These are phyloP conservation scores for Drosophila mojavensis DNA, from an alignment of 1,140 invertebrate genomes.

Conservation along the genomic window DNA sequence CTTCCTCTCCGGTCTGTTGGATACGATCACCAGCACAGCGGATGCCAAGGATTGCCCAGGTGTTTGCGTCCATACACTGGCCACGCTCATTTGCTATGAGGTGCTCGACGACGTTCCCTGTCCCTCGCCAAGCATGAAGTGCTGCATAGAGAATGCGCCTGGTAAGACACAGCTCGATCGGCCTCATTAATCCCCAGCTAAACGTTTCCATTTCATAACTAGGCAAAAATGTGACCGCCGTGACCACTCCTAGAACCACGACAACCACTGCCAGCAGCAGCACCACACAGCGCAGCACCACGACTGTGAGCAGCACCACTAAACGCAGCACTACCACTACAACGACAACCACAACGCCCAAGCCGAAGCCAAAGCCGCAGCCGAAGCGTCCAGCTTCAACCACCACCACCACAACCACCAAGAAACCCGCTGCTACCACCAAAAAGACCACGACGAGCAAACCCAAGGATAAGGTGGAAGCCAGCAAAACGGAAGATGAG, in stretches of 20 bases:
- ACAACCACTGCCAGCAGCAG: conserved; percentile 70
- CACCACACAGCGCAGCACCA: conserved; percentile 75
- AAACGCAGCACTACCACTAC: conserved; percentile 80
- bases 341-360: conserved; percentile 74
- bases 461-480: conserved; percentile 65
- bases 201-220: not conserved
- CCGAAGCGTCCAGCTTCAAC: conserved; percentile 75
- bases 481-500: conserved; percentile 54
- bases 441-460: conserved; percentile 63
- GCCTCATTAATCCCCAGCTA: not conserved
- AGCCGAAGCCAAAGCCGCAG: conserved; percentile 72
- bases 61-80: conserved; percentile 92
- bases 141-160: conserved; percentile 89
- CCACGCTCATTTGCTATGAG: conserved; percentile 92
- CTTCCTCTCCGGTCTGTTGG: conserved; percentile 91
- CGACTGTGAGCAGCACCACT: conserved; percentile 65
- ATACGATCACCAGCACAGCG: conserved; percentile 92
- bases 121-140: conserved; percentile 91
- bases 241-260: conserved; percentile 61
- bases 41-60: conserved; percentile 93
- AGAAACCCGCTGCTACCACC: conserved; percentile 65
- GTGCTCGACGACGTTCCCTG: conserved; percentile 92
- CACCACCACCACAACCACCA: conserved; percentile 75
- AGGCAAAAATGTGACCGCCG: conserved; percentile 63
- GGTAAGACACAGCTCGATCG: conserved; percentile 74